Conservation (phyloP, 2,797 vertebrate genomes). For the Rhadinocentrus ornatus region DNA sequence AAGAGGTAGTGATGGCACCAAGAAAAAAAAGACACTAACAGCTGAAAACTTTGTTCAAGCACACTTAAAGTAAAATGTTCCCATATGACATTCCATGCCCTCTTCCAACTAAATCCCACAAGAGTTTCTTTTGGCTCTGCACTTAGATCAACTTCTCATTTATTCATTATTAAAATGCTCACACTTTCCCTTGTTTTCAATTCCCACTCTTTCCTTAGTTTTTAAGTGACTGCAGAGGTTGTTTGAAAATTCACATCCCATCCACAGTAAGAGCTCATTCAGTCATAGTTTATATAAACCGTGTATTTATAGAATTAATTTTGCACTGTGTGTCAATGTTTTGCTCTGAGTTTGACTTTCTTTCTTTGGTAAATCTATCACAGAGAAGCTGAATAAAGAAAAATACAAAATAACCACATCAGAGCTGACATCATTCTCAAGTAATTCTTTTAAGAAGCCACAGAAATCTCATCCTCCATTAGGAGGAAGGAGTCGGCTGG, state of each 20-base stretch:
- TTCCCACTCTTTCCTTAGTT: slow-evolving; percentile 32
- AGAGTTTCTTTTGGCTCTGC: slow-evolving; percentile 58
- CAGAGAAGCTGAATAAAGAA: neutral
- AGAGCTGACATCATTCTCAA: too few relatives aligned
- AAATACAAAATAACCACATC: too few relatives aligned
- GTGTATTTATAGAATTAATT: neutral
- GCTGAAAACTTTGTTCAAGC: slow-evolving; percentile 39
- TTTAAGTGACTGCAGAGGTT: slow-evolving; percentile 40
- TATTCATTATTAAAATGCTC: slow-evolving; percentile 61
- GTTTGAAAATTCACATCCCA: slow-evolving; percentile 36
- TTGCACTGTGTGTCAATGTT: neutral
- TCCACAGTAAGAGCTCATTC: slow-evolving; percentile 31
- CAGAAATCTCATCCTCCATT: too few relatives aligned
- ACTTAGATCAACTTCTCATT: slow-evolving; percentile 46
- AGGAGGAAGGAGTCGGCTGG: too few relatives aligned
- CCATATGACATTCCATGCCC: slow-evolving; percentile 54
- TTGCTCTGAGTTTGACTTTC: neutral
- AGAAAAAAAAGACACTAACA: slow-evolving; percentile 3
- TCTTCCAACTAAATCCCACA: slow-evolving; percentile 40
- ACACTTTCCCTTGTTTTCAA: slow-evolving; percentile 46
- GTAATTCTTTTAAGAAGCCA: too few relatives aligned
- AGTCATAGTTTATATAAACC: slow-evolving; percentile 11
- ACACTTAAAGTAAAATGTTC: slow-evolving; percentile 55
- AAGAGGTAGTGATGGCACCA: slow-evolving; percentile 44
- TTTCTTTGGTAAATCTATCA: slow-evolving; percentile 18